A percentile compares a stretch with the other conserved stretches of the same genome.
These are phyloP conservation scores for Phataginus tetradactyla DNA, from an alignment of 2,797 vertebrate genomes.

Conservation along the genomic window DNA sequence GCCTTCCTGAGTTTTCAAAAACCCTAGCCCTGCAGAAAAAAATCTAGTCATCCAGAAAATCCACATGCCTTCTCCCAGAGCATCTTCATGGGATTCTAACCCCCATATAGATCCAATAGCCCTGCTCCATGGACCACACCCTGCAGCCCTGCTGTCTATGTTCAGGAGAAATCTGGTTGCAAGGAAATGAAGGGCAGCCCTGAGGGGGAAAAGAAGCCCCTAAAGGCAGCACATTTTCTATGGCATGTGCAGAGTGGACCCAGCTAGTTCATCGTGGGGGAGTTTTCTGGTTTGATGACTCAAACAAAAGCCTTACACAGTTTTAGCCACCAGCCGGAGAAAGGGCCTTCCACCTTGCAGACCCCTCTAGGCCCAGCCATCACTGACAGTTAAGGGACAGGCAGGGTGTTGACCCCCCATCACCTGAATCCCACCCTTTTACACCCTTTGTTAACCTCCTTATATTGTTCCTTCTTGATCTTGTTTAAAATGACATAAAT, in stretches of 20 bases:
- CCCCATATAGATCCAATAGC: background rate
- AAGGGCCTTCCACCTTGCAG: background rate
- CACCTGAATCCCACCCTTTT: background rate
- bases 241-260: background rate
- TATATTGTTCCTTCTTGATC: background rate
- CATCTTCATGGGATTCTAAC: background rate
- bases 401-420: fast-evolving
- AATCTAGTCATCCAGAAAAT: background rate
- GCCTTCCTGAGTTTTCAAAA: background rate
- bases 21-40: background rate
- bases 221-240: background rate
- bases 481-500: conserved; percentile 29
- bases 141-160: fast-evolving
- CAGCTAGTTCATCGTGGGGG: background rate
- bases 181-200: background rate
- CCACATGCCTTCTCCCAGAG: no score
- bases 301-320: background rate
- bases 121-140: background rate
- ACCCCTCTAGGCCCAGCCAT: background rate
- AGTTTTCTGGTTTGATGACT: background rate
- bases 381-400: background rate
- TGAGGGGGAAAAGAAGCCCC: background rate
- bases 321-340: background rate
- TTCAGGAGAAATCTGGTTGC: background rate
- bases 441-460: background rate